A percentile compares a stretch with the other conserved stretches of the same genome.
phyloP scores from a whole-genome alignment of 2,888 invertebrate genomes.

The Palloptera scutellata region DNA sequence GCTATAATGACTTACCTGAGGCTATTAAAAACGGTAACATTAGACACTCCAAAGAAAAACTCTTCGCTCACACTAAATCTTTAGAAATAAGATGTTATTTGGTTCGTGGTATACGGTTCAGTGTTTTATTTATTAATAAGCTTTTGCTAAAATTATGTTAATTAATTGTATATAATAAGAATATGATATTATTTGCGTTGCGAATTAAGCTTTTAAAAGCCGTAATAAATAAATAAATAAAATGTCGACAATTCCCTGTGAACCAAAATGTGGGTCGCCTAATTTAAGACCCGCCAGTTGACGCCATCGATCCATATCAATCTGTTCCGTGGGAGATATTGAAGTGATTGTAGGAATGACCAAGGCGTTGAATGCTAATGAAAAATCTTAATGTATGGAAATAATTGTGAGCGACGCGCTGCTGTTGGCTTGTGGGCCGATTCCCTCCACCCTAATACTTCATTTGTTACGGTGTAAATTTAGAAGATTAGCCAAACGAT shows the following conservation, averaged over 20 bases:
- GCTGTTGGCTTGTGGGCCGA: not conserved
- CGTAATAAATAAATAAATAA: too few relatives aligned
- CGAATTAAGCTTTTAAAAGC: too few relatives aligned
- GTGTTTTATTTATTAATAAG: not conserved
- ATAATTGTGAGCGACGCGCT: not conserved
- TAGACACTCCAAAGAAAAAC: not conserved
- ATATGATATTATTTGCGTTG: too few relatives aligned
- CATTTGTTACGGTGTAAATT: too few relatives aligned
- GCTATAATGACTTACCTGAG: too few relatives aligned
- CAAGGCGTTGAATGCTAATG: not conserved
- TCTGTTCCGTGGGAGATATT: not conserved
- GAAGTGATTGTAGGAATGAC: constrained; percentile 10
- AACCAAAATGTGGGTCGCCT: constrained; percentile 7
- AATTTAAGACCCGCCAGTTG: constrained; percentile 1
- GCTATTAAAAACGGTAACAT: too few relatives aligned
- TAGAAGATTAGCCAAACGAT: too few relatives aligned
- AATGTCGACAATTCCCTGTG: constrained; percentile 11
- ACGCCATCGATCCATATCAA: not conserved
- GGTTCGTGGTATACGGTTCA: too few relatives aligned
- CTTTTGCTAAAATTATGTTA: too few relatives aligned
- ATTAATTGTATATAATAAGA: too few relatives aligned
- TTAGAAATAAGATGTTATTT: not conserved
- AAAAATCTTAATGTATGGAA: not conserved
- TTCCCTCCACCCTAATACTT: too few relatives aligned
- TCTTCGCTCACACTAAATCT: not conserved